A percentile compares a stretch with the other conserved stretches of the same genome.
These are phyloP conservation scores for Siphamia tubifer DNA, from an alignment of 2,113 vertebrate species.

Conservation along the genomic window DNA sequence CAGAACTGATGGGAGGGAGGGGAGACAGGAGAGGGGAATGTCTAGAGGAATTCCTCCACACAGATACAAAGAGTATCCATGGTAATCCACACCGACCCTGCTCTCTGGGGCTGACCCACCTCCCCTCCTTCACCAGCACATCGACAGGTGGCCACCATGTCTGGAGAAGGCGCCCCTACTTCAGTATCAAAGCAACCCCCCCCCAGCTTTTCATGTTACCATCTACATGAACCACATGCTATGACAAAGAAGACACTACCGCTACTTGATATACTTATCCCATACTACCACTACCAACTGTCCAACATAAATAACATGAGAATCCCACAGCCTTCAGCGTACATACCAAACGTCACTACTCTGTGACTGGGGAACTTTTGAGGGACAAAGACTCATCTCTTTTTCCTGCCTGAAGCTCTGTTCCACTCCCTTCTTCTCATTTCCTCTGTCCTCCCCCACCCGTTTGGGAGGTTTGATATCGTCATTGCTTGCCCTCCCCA, in stretches of 20 bases:
- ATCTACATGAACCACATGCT: background rate
- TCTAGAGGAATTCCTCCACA: conserved; percentile 53
- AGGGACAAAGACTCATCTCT: background rate
- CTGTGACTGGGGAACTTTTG: background rate
- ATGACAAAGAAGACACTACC: background rate
- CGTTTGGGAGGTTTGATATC: background rate
- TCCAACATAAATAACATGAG: background rate
- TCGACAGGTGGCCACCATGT: conserved; percentile 60
- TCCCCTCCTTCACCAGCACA: conserved; percentile 40
- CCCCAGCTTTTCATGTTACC: background rate
- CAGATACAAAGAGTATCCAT: conserved; percentile 55
- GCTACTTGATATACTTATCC: background rate
- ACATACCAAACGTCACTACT: background rate
- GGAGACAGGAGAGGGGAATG: background rate
- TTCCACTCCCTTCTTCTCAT: conserved; percentile 14
- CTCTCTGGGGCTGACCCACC: conserved; percentile 28
- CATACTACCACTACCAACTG: background rate
- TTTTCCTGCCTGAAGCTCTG: background rate
- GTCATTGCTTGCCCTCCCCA: background rate
- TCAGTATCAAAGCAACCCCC: conserved; percentile 30
- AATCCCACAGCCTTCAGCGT: background rate
- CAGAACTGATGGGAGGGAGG: background rate
- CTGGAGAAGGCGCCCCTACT: conserved; percentile 22
- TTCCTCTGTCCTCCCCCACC: conserved; percentile 1
- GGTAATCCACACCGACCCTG: conserved; percentile 55